Evolutionary conservation across 2,888 invertebrate species (phyloP).

Genomic region (Melinaea marsaeus): DNA sequence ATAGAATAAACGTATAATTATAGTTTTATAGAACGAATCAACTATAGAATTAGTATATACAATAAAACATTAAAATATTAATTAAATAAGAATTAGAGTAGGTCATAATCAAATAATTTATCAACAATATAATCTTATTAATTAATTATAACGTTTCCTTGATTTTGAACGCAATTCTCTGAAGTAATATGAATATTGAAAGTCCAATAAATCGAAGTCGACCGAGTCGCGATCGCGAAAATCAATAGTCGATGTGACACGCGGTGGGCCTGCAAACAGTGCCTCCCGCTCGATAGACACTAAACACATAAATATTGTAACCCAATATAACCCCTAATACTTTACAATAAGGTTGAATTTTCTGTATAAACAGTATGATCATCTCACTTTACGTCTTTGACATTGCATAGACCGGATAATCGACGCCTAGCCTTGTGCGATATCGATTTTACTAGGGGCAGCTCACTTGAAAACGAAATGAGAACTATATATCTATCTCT

Average conservation of each 20-base stretch:
- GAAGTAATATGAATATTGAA: constrained; percentile 8
- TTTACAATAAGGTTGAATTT: constrained; percentile 23
- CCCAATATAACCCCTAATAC: constrained; percentile 24
- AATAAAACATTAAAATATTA: no score
- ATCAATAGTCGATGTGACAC: constrained; percentile 68
- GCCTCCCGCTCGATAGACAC: constrained; percentile 3
- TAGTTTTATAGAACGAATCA: no score
- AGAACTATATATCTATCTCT: constrained; percentile 39
- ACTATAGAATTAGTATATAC: no score
- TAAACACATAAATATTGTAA: constrained; percentile 6
- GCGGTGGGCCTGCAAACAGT: constrained; percentile 35
- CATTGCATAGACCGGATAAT: constrained; percentile 60
- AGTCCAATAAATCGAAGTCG: constrained; percentile 66
- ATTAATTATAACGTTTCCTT: constrained; percentile 7
- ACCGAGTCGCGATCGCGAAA: constrained; percentile 54
- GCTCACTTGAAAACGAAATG: constrained; percentile 50
- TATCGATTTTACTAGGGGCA: constrained; percentile 74
- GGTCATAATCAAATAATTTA: no score
- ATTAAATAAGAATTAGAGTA: no score
- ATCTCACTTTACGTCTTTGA: constrained; percentile 36
- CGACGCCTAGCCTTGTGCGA: constrained; percentile 78
- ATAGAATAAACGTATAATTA: no score
- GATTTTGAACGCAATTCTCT: constrained; percentile 9
- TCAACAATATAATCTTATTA: neutral
- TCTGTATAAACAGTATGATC: neutral